Evolutionary conservation across 2,113 vertebrate species (phyloP).

Genomic region (Silurus asotus): DNA sequence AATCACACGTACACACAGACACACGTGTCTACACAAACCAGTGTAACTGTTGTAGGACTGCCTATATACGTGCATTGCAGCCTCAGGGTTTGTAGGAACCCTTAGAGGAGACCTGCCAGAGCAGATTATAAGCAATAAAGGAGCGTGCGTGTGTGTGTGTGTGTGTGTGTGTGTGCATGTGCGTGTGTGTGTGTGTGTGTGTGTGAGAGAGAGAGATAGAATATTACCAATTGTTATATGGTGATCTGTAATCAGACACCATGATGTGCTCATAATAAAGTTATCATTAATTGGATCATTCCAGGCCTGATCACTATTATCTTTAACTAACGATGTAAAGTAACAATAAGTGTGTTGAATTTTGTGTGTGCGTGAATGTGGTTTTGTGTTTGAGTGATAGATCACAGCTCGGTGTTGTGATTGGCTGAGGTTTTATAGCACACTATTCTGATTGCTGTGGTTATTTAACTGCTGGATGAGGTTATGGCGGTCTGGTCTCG

Average conservation of each 20-base stretch:
- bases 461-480: constrained; percentile 14
- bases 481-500: neutral
- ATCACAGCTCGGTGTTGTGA: constrained; percentile 4
- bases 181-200: neutral
- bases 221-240: neutral
- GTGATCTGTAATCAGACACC: neutral
- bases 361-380: neutral
- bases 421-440: constrained; percentile 37
- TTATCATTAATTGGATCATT: neutral
- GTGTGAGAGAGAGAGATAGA: no score
- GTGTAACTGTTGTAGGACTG: neutral
- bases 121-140: neutral
- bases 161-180: neutral
- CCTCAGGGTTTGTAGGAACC: neutral
- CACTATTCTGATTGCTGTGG: neutral
- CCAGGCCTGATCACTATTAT: neutral
- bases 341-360: neutral
- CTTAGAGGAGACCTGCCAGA: neutral
- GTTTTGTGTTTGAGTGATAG: neutral
- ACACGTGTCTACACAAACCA: neutral
- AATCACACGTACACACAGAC: neutral
- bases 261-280: neutral
- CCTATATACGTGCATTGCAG: neutral
- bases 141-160: neutral
- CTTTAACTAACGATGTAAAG: neutral